Evolutionary conservation across 1,140 invertebrate genomes (phyloP), one percentile per base, ranked within the genome.

Genomic region (Drosophila funebris): DNA sequence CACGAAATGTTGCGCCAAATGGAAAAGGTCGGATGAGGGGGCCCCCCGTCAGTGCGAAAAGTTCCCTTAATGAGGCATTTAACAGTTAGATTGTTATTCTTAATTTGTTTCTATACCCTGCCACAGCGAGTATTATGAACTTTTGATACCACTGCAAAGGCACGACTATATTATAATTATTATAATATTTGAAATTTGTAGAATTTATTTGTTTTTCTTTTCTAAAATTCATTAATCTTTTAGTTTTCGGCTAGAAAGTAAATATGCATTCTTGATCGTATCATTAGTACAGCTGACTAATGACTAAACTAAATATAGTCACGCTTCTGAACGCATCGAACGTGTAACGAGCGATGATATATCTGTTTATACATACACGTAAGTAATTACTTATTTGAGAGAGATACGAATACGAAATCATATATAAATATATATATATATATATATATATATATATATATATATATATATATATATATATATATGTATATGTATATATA

Each of bases 1-100:
- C 79, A 44, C 66, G 37, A 70, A 73, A 82, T 83, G 54, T 75
- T 82, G 79, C 79, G 79, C 66, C 78, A 81, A 83, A 84, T 63
- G 73, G 57, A 71, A 61, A 85, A 77, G 81, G 67, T 78, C 73
- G 60, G 3, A 6, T 1, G 31, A n/a, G n/a, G n/a, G n/a, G 14
- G 18, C n/a, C 18, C 14, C n/a, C n/a, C 64, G n/a, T 58, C 62
- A 74, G 72, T 68, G 54, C 69, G 72, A 63, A 81, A 81, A 69
- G 41, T 53, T 48, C 33, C 18, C 62, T 27, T 67, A 73, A 73
- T 68, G 63, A 60, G 39, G 29, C 53, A 53, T 68, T 73, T 53
- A 52, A 53, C 37, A 58, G 62, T 44, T 43, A 14, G 29, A 33
- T 58, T 67, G 22, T 20, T 58, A 2, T 48, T 29, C 13, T 18